Evolutionary conservation across 1,140 invertebrate species (phyloP), one percentile per base, ranked within the genome.

Genomic region (Ephestia elutella): DNA sequence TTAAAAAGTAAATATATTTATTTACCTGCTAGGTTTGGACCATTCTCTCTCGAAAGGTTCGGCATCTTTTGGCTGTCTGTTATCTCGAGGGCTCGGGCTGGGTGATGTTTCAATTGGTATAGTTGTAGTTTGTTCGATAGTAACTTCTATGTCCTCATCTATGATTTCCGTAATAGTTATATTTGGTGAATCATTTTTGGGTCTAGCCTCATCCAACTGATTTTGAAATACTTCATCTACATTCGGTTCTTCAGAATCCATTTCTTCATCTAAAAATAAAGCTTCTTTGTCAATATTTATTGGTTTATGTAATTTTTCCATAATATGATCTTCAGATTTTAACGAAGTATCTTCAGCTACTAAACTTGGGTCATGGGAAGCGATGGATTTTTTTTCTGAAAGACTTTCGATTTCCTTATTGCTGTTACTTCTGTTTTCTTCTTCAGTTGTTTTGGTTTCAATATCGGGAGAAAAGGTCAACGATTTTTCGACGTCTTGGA

Each of bases 101-200:
- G 80, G 80, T 56, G 82, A 81, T 25, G 80, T 65, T 73, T 86
- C 78, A 15, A 85, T 86, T 13, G 81, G 82, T 56, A 79, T 68
- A 4, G 76, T 62, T 48, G 68, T 68, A 20, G 70, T 74, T 44
- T 78, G 75, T 57, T 85, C 76, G 18, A 70, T 71, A 32, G 63
- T 75, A 13, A 71, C 64, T 53, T 73, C 75, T 20, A 62, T 55
- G 30, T 82, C 84, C 38, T 88, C 83, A 49, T 87, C 87, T 50
- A 73, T 80, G 44, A 89, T 86, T 76, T 90, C 88, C 10, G 87
- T 89, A 30, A 90, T 90, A 1, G 84, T 89, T 51, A 89, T 85
- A 63, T 89, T 89, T 8, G 86, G 86, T 35, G 88, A 88, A 58
- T 80, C 79, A 49, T 81, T 81, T 18, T 71, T 73, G 50, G 74